Evolutionary conservation across 2,888 invertebrate genomes (phyloP).

Genomic region (Pterostichus madidus): DNA sequence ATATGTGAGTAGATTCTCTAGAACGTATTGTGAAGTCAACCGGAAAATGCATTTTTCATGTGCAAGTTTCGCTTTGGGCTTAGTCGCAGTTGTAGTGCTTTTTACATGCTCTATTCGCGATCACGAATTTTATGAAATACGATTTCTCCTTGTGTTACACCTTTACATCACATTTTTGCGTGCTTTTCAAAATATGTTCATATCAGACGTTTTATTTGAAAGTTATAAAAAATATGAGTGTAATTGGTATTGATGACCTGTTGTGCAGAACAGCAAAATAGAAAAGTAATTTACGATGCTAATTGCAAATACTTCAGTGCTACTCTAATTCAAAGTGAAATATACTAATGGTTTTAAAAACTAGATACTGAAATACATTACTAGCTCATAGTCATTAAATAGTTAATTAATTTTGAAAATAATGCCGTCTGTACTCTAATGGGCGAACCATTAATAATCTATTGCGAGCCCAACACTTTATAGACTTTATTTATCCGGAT

Average conservation of each 20-base stretch:
- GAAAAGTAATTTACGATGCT: too few relatives aligned
- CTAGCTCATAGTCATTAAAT: conserved; percentile 11
- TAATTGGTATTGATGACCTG: too few relatives aligned
- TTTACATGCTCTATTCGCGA: neutral
- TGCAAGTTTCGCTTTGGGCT: conserved; percentile 7
- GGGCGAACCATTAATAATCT: conserved; percentile 12
- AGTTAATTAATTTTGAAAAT: conserved; percentile 15
- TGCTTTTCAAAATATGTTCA: too few relatives aligned
- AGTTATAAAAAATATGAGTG: too few relatives aligned
- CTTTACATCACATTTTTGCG: neutral
- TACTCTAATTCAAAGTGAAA: neutral
- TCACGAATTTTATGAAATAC: neutral
- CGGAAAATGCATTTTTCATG: conserved; percentile 52
- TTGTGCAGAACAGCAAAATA: too few relatives aligned
- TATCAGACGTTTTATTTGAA: too few relatives aligned
- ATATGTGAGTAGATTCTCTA: neutral
- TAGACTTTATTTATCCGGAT: neutral
- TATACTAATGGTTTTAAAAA: conserved; percentile 1
- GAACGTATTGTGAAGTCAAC: conserved; percentile 20
- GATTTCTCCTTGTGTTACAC: neutral
- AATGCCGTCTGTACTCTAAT: neutral
- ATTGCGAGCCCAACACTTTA: neutral
- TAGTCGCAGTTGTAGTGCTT: conserved; percentile 1
- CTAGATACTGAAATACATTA: neutral
- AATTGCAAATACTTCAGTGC: too few relatives aligned